These are phyloP conservation scores for Drosophila nikananu DNA, from an alignment of 1,140 invertebrate genomes.

Conservation along the genomic window DNA sequence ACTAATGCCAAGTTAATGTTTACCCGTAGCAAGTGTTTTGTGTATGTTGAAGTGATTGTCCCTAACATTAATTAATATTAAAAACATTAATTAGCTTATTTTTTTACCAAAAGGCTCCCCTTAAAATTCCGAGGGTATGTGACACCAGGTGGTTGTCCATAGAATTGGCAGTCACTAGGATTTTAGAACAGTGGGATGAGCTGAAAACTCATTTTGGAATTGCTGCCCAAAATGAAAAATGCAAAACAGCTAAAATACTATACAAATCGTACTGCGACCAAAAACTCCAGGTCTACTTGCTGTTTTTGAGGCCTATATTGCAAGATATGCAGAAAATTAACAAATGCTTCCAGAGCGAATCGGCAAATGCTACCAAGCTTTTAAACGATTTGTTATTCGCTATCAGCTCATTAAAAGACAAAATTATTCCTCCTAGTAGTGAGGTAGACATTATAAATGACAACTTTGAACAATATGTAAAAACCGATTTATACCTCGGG, in stretches of 20 bases:
- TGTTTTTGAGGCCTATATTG: too few relatives aligned
- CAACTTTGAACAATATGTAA: too few relatives aligned
- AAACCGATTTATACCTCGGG: too few relatives aligned
- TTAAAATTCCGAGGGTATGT: conserved; percentile 18
- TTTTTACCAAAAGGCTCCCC: conserved; percentile 1
- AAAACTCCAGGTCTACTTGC: neutral
- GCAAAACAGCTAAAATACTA: conserved; percentile 18
- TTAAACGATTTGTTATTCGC: too few relatives aligned
- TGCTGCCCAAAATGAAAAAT: conserved; percentile 10
- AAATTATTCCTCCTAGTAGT: too few relatives aligned
- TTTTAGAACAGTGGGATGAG: conserved; percentile 9
- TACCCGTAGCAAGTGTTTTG: conserved; percentile 4
- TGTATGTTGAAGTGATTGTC: conserved; percentile 10
- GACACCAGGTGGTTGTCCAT: conserved; percentile 30
- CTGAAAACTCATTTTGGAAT: conserved; percentile 18
- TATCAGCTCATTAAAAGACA: too few relatives aligned
- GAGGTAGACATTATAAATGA: too few relatives aligned
- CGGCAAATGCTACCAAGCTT: too few relatives aligned
- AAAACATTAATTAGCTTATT: conserved; percentile 18
- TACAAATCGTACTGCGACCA: conserved; percentile 4
- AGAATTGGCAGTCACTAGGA: conserved; percentile 24
- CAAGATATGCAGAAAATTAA: too few relatives aligned
- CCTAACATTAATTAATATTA: conserved; percentile 8
- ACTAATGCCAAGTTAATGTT: conserved; percentile 11
- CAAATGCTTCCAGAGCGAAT: too few relatives aligned